A percentile compares a stretch with the other conserved stretches of the same genome.
phyloP scores from a whole-genome alignment of 2,113 vertebrate genomes.

The Zosterops pallidus region DNA sequence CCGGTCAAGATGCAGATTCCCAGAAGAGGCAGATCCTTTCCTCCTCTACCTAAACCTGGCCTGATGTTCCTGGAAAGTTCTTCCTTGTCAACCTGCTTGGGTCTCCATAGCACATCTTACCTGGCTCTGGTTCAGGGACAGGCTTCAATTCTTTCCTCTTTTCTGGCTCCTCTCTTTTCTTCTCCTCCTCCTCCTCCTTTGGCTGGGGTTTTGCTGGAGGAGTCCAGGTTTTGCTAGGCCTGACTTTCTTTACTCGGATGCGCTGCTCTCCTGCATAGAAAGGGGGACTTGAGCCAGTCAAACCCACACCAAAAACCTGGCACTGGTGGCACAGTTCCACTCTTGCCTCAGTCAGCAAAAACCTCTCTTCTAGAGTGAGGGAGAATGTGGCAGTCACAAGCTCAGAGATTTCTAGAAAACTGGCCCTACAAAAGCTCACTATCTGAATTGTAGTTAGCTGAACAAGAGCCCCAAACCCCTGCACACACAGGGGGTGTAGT shows the following conservation, averaged over 20 bases:
- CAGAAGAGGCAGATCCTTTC: background rate
- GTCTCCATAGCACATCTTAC: background rate
- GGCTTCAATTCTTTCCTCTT: background rate
- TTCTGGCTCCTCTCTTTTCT: background rate
- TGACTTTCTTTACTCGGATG: constrained; percentile 41
- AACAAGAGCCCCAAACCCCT: background rate
- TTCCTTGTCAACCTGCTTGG: background rate
- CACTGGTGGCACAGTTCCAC: background rate
- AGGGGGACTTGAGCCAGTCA: background rate
- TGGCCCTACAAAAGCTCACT: background rate
- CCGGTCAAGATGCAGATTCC: background rate
- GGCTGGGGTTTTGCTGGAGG: background rate
- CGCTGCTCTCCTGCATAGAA: constrained; percentile 62
- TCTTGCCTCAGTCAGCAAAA: background rate
- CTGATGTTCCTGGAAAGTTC: background rate
- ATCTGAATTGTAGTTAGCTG: background rate
- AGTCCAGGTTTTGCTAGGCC: constrained; percentile 47
- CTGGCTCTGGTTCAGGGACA: background rate
- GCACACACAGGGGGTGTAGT: background rate
- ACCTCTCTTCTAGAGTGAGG: background rate
- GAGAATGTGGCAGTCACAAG: background rate
- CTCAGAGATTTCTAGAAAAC: background rate
- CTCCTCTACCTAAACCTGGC: background rate
- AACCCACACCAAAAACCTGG: background rate
- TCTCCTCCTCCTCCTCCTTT: background rate